These are phyloP conservation scores for Actenoides hombroni DNA, from an alignment of 2,113 vertebrate species.

Conservation along the genomic window DNA sequence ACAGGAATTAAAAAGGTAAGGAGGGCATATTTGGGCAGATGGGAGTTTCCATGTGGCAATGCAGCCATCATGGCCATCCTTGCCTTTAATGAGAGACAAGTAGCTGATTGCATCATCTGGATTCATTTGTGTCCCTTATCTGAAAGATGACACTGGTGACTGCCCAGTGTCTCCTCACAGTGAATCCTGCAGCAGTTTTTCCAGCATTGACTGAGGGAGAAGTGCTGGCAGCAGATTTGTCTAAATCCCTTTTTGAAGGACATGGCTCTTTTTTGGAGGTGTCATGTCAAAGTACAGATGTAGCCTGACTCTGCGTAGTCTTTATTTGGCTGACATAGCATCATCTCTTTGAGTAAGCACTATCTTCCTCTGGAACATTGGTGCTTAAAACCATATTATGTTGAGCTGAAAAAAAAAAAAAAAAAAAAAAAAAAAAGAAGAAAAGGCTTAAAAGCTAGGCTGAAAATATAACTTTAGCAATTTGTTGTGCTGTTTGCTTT, in stretches of 20 bases:
- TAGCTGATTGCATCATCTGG: not conserved
- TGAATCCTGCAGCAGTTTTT: not conserved
- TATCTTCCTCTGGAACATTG: not conserved
- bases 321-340: not conserved
- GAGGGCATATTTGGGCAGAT: not conserved
- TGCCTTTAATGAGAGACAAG: not conserved
- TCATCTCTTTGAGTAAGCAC: not conserved
- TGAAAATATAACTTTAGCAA: not conserved
- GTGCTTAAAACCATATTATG: not conserved
- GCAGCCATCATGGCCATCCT: not conserved
- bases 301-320: not conserved
- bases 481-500: not conserved
- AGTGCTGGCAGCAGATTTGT: not conserved
- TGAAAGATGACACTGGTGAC: not conserved
- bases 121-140: not conserved
- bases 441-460: not conserved
- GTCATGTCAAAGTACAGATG: not conserved
- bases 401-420: not conserved
- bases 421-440: not conserved
- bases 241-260: not conserved
- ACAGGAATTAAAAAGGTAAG: not conserved
- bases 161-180: not conserved
- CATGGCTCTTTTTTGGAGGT: not conserved
- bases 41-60: not conserved
- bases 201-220: not conserved